A percentile compares a stretch with the other conserved stretches of the same genome.
Conservation (phyloP, 53 echinoderm and acorn worm species). For the Glandiceps talaboti region DNA sequence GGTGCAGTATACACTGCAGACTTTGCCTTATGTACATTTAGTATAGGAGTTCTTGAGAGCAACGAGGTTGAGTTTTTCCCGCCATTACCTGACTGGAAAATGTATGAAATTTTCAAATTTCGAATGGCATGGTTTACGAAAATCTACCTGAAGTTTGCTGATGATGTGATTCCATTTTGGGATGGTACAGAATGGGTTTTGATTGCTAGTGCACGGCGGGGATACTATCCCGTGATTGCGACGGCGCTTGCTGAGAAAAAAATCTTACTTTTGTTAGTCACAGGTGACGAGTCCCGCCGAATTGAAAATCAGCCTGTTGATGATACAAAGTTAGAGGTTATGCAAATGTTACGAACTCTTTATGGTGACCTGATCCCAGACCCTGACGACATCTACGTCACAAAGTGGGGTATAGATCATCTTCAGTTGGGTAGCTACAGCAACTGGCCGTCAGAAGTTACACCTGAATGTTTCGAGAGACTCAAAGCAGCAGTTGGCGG, state of each 20-base stretch:
- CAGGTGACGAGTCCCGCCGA: slow-evolving; percentile 23
- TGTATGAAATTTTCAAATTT: not conserved
- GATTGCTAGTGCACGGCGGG: slow-evolving; percentile 7
- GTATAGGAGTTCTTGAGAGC: not conserved
- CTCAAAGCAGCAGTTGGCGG: slow-evolving; percentile 16
- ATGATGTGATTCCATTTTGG: slow-evolving; percentile 12
- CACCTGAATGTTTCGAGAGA: slow-evolving; percentile 12
- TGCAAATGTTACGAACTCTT: slow-evolving; percentile 15
- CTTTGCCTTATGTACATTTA: not conserved
- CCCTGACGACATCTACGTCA: slow-evolving; percentile 12
- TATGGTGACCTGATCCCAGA: slow-evolving; percentile 18
- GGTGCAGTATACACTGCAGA: not conserved
- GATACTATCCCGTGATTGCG: slow-evolving; percentile 21
- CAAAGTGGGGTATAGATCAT: slow-evolving; percentile 19
- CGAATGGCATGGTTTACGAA: slow-evolving; percentile 12
- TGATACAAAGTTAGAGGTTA: slow-evolving; percentile 15
- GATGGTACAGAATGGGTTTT: slow-evolving; percentile 10
- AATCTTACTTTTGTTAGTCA: slow-evolving; percentile 5
- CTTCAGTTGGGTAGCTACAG: slow-evolving; percentile 17
- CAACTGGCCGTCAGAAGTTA: slow-evolving; percentile 18
- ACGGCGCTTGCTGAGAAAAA: slow-evolving; percentile 14
- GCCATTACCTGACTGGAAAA: not conserved
- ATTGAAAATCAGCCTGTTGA: slow-evolving; percentile 8
- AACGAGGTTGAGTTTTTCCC: not conserved
- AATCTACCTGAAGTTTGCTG: slow-evolving; percentile 18